Evolutionary conservation across 2,888 invertebrate species (phyloP).

Genomic region (Adineta ricciae): DNA sequence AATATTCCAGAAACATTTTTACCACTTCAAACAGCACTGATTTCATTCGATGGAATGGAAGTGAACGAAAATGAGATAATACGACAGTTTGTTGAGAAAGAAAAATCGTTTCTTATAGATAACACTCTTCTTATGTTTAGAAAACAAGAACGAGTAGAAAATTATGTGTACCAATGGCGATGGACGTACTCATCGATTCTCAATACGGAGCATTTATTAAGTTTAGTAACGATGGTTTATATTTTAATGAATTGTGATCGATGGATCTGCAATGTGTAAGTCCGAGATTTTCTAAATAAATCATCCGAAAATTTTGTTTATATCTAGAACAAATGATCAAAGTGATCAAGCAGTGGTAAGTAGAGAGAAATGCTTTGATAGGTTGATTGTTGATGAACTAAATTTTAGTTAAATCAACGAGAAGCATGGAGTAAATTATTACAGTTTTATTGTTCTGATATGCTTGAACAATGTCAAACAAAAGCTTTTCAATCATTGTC

Average conservation of each 20-base stretch:
- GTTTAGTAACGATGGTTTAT: conserved; percentile 1
- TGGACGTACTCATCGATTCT: neutral
- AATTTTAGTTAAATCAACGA: conserved; percentile 76
- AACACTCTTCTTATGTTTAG: too few relatives aligned
- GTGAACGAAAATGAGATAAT: neutral
- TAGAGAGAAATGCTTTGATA: neutral
- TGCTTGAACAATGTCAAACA: conserved; percentile 18
- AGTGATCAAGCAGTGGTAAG: neutral
- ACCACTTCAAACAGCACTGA: neutral
- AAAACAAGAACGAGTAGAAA: neutral
- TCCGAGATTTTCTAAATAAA: neutral
- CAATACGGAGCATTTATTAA: conserved; percentile 11
- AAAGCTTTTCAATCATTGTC: conserved; percentile 65
- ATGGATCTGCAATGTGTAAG: neutral
- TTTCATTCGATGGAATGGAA: neutral
- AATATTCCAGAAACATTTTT: neutral
- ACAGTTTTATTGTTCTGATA: conserved; percentile 21
- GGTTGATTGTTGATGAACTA: neutral
- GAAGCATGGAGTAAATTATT: conserved; percentile 62
- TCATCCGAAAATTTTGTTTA: too few relatives aligned
- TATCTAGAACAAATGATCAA: neutral
- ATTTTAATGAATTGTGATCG: conserved; percentile 19
- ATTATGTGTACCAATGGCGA: neutral
- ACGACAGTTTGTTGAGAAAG: neutral
- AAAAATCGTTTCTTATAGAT: neutral